phyloP scores from a whole-genome alignment of 2,797 vertebrate genomes.

The Huso huso region DNA sequence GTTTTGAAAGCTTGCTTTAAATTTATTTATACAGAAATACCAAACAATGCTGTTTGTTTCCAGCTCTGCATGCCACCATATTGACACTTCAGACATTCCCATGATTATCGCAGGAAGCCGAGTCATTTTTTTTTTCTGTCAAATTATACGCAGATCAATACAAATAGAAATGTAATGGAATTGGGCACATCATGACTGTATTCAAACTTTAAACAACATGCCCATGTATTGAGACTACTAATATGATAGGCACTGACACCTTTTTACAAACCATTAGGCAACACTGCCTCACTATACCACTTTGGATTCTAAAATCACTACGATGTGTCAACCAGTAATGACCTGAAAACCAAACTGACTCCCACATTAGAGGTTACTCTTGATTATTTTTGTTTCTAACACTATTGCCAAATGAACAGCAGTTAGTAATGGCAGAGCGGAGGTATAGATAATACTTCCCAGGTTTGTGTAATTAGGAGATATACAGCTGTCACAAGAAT shows the following conservation, averaged over 20 bases:
- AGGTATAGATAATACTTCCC: no score
- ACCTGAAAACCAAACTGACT: no score
- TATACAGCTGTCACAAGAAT: no score
- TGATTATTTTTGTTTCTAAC: no score
- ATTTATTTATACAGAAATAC: no score
- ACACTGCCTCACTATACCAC: constrained; percentile 9
- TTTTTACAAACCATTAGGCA: constrained; percentile 35
- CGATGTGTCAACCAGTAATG: constrained; percentile 4
- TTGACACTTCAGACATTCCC: constrained; percentile 59
- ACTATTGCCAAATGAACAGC: no score
- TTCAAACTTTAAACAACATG: constrained; percentile 62
- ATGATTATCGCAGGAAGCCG: constrained; percentile 34
- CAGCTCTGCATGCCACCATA: constrained; percentile 39
- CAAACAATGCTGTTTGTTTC: constrained; percentile 27
- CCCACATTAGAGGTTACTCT: no score
- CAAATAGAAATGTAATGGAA: constrained; percentile 61
- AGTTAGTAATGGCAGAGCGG: no score
- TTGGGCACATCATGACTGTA: constrained; percentile 55
- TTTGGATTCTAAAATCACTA: constrained; percentile 7
- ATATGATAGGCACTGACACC: constrained; percentile 58
- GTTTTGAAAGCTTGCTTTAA: no score
- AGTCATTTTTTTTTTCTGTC: constrained; percentile 56
- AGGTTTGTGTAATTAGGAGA: no score
- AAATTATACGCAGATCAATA: constrained; percentile 64
- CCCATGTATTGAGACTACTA: constrained; percentile 45